phyloP scores from a whole-genome alignment of 2,113 vertebrate species.

The Formicarius rufipectus region DNA sequence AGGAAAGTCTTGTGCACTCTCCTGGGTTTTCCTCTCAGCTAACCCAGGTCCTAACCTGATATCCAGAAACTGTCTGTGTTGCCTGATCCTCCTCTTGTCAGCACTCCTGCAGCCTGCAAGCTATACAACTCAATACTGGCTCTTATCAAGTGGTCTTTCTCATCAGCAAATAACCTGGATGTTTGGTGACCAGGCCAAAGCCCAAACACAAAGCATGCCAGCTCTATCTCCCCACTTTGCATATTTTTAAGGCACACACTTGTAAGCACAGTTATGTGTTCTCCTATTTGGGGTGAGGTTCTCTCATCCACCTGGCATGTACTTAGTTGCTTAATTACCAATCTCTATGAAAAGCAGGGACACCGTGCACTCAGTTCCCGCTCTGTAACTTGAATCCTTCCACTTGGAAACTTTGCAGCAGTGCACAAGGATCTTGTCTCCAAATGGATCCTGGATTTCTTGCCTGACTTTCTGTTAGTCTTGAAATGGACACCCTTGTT shows the following conservation, averaged over 20 bases:
- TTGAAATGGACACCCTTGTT: neutral
- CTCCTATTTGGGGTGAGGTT: neutral
- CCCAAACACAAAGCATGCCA: neutral
- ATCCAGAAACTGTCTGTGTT: neutral
- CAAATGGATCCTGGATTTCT: neutral
- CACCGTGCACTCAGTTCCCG: neutral
- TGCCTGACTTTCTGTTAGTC: neutral
- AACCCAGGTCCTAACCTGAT: accelerated
- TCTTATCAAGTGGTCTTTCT: neutral
- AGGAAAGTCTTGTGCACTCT: neutral
- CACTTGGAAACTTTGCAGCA: neutral
- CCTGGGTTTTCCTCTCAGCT: neutral
- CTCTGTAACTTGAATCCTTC: neutral
- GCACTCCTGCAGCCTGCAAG: neutral
- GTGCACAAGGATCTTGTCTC: neutral
- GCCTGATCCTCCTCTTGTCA: neutral
- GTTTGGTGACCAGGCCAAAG: neutral
- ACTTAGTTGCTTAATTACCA: neutral
- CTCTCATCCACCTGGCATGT: neutral
- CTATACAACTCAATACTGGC: neutral
- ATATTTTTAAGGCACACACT: neutral
- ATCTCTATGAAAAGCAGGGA: neutral
- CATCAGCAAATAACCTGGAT: neutral
- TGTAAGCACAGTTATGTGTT: neutral
- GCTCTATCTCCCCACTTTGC: neutral